Evolutionary conservation across 2,888 invertebrate species (phyloP), one percentile per base, ranked within the genome.

Genomic region (Tachina fera): DNA sequence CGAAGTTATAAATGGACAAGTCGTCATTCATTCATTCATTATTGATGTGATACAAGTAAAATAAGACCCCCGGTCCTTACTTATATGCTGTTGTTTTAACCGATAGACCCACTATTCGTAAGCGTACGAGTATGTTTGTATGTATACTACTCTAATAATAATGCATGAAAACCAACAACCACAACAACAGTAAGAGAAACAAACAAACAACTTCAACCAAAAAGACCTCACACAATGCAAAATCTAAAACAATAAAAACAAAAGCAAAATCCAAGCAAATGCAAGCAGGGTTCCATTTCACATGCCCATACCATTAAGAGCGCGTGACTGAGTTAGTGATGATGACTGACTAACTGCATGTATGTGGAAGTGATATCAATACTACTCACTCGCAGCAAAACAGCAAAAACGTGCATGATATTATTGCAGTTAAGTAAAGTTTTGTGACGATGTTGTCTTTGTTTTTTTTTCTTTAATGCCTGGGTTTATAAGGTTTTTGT

Each of bases 201-300:
- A 43, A 81, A 16, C 51, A 43, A 70, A 65, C 47, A 75, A 58
- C 39, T 65, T 19, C n/a, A 74, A 49, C 39, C 10, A 16, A 78
- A 72, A 45, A 51, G 85, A 85, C 85, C 85, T 70, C 85, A 85
- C 85, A 85, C 81, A 78, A 82, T 70, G 81, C 68, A 31, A 67
- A 80, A 61, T 51, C 16, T 47, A 13, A 45, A 74, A 58, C n/a
- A 63, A 68, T 16, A 63, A 76, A 65, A 60, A 68, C 31, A 63
- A 76, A 65, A 60, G 51, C 70, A 41, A 58, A 77, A 65, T 58
- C 58, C 41, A 76, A 83, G 61, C 43, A 84, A 77, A 60, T 56
- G 68, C 77, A 63, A 74, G 74, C 68, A 68, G 77, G 74, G 74
- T 78, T 85, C 72, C 47, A 72, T 74, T 83, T 77, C 76, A 75